Conservation (phyloP, 2,888 invertebrate genomes). For the Strigamia maritima region DNA sequence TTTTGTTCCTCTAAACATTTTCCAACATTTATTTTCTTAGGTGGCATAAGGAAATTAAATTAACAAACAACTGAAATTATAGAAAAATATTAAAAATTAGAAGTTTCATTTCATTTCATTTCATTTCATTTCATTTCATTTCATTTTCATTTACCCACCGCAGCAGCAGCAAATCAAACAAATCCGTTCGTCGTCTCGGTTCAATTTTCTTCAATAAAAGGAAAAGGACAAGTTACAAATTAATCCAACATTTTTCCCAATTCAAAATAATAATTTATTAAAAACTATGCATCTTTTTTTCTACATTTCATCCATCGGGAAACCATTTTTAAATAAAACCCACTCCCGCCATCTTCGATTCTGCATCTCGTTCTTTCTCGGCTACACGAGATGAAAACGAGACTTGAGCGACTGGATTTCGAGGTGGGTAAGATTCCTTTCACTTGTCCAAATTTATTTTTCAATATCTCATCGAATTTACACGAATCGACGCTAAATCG, state of each 20-base stretch:
- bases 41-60: neutral
- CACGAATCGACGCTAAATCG: neutral
- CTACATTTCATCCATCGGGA: neutral
- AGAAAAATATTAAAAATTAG: neutral
- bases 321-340: neutral
- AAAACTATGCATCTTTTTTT: neutral
- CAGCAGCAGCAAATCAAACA: neutral
- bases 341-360: constrained; percentile 19
- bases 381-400: neutral
- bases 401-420: constrained; percentile 19
- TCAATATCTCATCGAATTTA: neutral
- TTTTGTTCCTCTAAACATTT: neutral
- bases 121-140: too few relatives aligned
- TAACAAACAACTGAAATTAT: neutral
- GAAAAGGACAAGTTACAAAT: neutral
- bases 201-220: neutral
- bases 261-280: neutral
- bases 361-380: neutral
- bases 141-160: too few relatives aligned
- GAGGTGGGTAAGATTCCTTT: constrained; percentile 13
- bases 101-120: too few relatives aligned
- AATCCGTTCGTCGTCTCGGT: neutral
- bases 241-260: constrained; percentile 1
- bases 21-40: neutral
- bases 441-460: neutral